Evolutionary conservation across 2,888 invertebrate species (phyloP), one percentile per base, ranked within the genome.

Genomic region (Cecidostiba fungosa): DNA sequence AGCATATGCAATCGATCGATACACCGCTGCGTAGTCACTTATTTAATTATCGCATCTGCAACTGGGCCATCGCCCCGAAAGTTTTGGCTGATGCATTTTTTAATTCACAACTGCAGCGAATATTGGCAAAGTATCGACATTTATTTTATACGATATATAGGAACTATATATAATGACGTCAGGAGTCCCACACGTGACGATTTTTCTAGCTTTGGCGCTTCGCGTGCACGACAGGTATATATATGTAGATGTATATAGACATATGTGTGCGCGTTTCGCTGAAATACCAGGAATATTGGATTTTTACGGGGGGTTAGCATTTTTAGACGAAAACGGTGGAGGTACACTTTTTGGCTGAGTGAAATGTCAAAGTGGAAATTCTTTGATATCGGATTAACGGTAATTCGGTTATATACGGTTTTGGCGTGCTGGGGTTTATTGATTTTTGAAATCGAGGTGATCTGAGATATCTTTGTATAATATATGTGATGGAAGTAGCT

Each of bases 141-240:
- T 14, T 26, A n/a, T 66, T 14, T 12, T 29, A 1, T 12, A 14
- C 3, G 29, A n/a, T n/a, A n/a, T n/a, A n/a, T n/a, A n/a, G n/a
- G 29, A 29, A 29, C 26, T 66, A 23, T 59, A 23, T 59, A 29
- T 66, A 66, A 66, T 66, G 66, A 66, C 66, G 29, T 66, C 66
- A 29, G 12, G 29, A 1, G 29, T 29, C 16, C 26, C 29, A 23
- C 66, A 66, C 66, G 66, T 29, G 66, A 66, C 66, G 66, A 26
- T 29, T 66, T n/a, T 66, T 66, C 26, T 16, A 62, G 62, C 12
- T 59, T 10, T 5, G 59, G 23, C 19, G 23, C 59, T 59, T 19
- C 23, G 23, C 23, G n/a, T 59, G 23, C 23, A 8, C n/a, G 14
- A n/a, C 3, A 19, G 54, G 47, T 6, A 14, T 10, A 50, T 50